Percentiles rank a stretch among this genome's conserved stretches.
Evolutionary conservation across 2,888 invertebrate species (phyloP).

Genomic region (Clitarchus hookeri): DNA sequence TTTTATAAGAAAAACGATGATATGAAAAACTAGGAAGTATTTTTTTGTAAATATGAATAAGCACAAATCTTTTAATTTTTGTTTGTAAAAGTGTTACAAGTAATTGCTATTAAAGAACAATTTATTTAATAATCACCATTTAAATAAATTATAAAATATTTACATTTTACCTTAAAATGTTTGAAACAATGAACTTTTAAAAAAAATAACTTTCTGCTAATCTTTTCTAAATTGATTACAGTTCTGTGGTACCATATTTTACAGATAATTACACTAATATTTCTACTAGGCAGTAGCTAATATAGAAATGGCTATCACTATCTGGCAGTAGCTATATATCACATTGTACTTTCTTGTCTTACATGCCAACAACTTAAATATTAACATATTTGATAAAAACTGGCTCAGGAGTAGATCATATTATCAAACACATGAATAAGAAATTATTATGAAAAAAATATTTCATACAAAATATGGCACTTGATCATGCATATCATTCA

Average conservation of each 20-base stretch:
- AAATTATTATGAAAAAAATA: not conserved
- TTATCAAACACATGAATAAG: not conserved
- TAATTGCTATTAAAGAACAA: not conserved
- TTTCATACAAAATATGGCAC: not conserved
- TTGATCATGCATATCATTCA: not conserved
- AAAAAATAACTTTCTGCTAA: not conserved
- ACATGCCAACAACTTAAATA: not conserved
- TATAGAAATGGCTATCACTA: not conserved
- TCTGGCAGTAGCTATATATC: not conserved
- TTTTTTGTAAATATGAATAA: not conserved
- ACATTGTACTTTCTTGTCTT: slow-evolving; percentile 14
- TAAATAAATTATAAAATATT: not conserved
- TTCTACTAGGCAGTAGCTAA: not conserved
- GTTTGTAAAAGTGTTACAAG: not conserved
- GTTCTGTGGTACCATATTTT: not conserved
- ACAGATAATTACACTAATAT: not conserved
- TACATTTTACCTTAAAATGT: not conserved
- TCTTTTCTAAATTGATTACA: not conserved
- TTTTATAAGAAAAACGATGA: no score
- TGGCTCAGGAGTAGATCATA: not conserved
- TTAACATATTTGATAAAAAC: not conserved
- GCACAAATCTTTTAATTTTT: not conserved
- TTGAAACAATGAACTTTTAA: not conserved
- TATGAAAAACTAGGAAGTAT: not conserved
- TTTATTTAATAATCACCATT: not conserved